Evolutionary conservation across 1,140 invertebrate genomes (phyloP).

Genomic region (Heliconius eleuchia): DNA sequence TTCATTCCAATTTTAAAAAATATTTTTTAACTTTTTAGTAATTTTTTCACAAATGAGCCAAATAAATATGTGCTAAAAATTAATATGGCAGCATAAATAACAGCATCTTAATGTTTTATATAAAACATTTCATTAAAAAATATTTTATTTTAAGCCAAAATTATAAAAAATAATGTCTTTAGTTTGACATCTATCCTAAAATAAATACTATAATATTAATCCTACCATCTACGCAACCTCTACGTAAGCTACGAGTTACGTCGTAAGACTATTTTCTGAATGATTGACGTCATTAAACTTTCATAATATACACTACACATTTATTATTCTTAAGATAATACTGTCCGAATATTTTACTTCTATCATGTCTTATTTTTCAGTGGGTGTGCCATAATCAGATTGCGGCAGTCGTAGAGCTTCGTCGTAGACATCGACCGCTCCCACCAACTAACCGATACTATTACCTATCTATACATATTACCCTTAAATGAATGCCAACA

Average conservation of each 20-base stretch:
- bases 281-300: constrained; percentile 10
- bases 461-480: constrained; percentile 31
- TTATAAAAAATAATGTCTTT: neutral
- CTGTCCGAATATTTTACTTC: constrained; percentile 32
- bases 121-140: too few species aligned
- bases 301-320: constrained; percentile 7
- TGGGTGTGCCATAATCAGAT: constrained; percentile 79
- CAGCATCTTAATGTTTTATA: too few species aligned
- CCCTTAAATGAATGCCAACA: constrained; percentile 26
- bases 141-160: neutral
- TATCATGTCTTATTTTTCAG: constrained; percentile 54
- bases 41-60: too few species aligned
- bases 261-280: constrained; percentile 5
- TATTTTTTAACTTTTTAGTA: too few species aligned
- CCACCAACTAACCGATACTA: constrained; percentile 44
- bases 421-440: constrained; percentile 67
- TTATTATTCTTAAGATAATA: constrained; percentile 13
- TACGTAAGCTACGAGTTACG: constrained; percentile 12
- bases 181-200: neutral
- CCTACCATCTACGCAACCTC: constrained; percentile 5
- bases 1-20: too few species aligned
- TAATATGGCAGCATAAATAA: too few species aligned
- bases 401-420: constrained; percentile 77
- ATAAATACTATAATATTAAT: neutral
- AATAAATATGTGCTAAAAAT: too few species aligned